Evolutionary conservation across 2,113 vertebrate species (phyloP).

Genomic region (Vulpes vulpes): DNA sequence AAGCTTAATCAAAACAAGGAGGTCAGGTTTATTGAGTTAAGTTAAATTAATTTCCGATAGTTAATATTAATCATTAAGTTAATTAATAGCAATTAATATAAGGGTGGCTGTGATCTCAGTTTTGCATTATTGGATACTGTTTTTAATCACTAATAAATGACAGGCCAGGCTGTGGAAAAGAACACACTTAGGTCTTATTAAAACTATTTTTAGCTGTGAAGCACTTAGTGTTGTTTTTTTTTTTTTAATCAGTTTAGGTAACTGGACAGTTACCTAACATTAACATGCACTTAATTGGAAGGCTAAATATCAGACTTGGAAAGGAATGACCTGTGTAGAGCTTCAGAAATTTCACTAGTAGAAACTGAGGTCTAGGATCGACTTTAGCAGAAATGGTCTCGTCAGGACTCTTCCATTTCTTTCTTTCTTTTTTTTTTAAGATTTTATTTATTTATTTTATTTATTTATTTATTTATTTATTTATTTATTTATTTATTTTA

Average conservation of each 20-base stretch:
- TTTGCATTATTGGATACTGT: neutral
- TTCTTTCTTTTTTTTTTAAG: too few relatives aligned
- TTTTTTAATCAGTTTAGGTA: neutral
- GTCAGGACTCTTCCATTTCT: neutral
- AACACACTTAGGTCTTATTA: neutral
- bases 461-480: too few relatives aligned
- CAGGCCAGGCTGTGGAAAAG: neutral
- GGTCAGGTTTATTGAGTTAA: neutral
- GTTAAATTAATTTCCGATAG: neutral
- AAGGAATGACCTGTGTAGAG: neutral
- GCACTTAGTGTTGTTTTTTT: neutral
- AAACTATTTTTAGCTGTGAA: neutral
- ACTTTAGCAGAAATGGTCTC: neutral
- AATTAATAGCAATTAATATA: neutral
- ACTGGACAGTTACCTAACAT: too few relatives aligned
- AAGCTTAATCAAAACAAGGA: neutral
- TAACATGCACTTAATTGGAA: neutral
- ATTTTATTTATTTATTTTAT: too few relatives aligned
- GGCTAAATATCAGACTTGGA: neutral
- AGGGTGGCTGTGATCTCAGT: neutral
- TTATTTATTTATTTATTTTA: too few relatives aligned
- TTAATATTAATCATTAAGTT: neutral
- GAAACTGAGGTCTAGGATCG: neutral
- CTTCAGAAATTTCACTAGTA: neutral
- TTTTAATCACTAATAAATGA: neutral